Evolutionary conservation across 2,797 vertebrate species (phyloP), one percentile per base, ranked within the genome.

Genomic region (Scolopax rusticola): DNA sequence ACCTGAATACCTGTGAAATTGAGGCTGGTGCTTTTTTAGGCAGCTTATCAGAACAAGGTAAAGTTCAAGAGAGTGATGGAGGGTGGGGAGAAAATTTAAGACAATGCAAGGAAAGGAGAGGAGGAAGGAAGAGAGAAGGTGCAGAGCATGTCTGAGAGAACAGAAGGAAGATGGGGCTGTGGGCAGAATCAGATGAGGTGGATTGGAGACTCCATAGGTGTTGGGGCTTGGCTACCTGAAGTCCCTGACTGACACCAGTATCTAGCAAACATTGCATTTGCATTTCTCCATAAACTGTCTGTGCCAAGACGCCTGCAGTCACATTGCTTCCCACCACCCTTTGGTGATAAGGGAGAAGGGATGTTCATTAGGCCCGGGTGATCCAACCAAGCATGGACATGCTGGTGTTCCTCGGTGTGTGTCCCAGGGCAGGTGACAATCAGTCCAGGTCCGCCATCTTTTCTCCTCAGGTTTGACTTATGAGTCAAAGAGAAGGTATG

Each of bases 361-460:
- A n/a, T 4, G 0, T 15, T 70, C 12, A 4, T 43, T 21, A 59
- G 67, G 20, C 30, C 38, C 2, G 0, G 0, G 2, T 21, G 40
- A 74, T 23, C 15, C 3, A 1, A 19, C 38, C 18, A 63, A 56
- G 27, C 60, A 57, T 0, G 2, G 53, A 64, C 51, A 8, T 1
- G 1, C 5, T 38, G 54, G 8, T 0, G 0, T 40, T 28, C 43
- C 32, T 79, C 5, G 2, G 6, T 82, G 32, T 7, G 32, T 7
- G 14, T 41, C 10, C 33, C 3, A 4, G 32, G 36, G 28, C 33
- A 54, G 65, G 60, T 0, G 0, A 16, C n/a, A 0, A 32, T 69
- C 53, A 25, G 11, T 23, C 48, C 24, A 53, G 63, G 19, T 9
- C 45, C 28, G 12, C 59, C 61, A 60, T 36, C 57, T 45, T 69